Evolutionary conservation across 2,797 vertebrate species (phyloP).

Genomic region (Gymnothorax javanicus): DNA sequence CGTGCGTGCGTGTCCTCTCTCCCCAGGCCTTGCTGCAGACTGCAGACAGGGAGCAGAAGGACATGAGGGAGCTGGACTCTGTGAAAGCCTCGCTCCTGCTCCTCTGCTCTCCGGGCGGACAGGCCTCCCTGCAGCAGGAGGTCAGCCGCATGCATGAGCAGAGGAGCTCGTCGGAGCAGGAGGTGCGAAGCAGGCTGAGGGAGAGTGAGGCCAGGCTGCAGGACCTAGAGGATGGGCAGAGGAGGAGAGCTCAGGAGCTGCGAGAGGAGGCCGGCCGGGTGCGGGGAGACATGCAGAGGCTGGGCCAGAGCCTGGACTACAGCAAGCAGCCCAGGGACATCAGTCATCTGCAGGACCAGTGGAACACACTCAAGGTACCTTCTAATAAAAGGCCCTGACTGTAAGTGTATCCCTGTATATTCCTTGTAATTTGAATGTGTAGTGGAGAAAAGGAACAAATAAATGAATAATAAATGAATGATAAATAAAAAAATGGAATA

Average conservation of each 20-base stretch:
- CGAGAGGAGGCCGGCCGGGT: conserved; percentile 59
- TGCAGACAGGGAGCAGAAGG: conserved; percentile 65
- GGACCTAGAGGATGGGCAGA: conserved; percentile 55
- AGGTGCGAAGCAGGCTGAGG: conserved; percentile 54
- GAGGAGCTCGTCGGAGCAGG: conserved; percentile 57
- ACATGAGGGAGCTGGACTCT: conserved; percentile 69
- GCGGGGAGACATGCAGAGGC: conserved; percentile 68
- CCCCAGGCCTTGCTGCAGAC: conserved; percentile 77
- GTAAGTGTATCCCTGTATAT: not conserved
- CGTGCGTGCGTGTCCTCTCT: not conserved
- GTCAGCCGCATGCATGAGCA: conserved; percentile 68
- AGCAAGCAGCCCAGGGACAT: conserved; percentile 60
- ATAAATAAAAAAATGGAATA: too few relatives aligned
- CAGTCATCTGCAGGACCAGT: conserved; percentile 69
- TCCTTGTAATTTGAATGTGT: not conserved
- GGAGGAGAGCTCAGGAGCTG: conserved; percentile 45
- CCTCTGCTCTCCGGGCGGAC: conserved; percentile 66
- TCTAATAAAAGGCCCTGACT: not conserved
- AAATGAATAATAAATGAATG: too few relatives aligned
- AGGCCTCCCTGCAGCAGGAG: conserved; percentile 63
- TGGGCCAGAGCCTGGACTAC: conserved; percentile 67
- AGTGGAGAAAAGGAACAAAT: not conserved
- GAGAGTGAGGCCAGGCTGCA: conserved; percentile 55
- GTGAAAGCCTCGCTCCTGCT: conserved; percentile 69
- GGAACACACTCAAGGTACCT: conserved; percentile 70